A percentile compares a stretch with the other conserved stretches of the same genome.
Conservation (phyloP, 2,113 vertebrate genomes). For the Eulemur macaco region DNA sequence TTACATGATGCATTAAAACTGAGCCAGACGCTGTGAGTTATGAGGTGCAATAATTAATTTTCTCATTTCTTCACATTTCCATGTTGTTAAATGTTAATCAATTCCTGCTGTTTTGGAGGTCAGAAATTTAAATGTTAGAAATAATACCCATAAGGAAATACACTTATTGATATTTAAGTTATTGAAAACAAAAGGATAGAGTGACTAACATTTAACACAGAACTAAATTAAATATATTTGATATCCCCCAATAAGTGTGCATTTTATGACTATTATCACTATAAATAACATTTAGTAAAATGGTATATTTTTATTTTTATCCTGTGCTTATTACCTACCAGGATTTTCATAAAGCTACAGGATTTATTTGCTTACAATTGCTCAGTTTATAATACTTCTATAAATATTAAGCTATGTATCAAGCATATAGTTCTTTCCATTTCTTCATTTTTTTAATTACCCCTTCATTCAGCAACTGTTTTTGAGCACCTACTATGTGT, state of each 20-base stretch:
- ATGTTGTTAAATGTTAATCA: conserved; percentile 77
- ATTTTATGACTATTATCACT: conserved; percentile 41
- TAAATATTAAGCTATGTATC: background rate
- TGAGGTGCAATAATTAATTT: conserved; percentile 76
- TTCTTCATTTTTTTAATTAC: background rate
- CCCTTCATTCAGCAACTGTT: background rate
- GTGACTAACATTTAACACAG: conserved; percentile 46
- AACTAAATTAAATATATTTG: conserved; percentile 64
- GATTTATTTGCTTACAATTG: conserved; percentile 57
- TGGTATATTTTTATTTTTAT: conserved; percentile 14
- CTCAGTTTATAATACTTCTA: conserved; percentile 15
- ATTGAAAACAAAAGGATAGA: conserved; percentile 58
- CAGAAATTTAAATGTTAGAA: conserved; percentile 66
- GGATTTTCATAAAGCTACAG: background rate
- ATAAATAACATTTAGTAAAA: conserved; percentile 50
- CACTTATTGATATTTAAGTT: conserved; percentile 66
- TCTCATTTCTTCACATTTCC: conserved; percentile 74
- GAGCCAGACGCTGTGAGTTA: conserved; percentile 68
- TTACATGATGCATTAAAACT: conserved; percentile 41
- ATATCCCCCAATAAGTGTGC: conserved; percentile 35
- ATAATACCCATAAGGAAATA: conserved; percentile 60
- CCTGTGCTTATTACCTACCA: background rate
- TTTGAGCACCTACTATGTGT: background rate
- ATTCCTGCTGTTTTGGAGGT: conserved; percentile 74
- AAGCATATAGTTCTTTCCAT: background rate